A percentile compares a stretch with the other conserved stretches of the same genome.
Conservation (phyloP, 2,888 invertebrate species). For the Agrochola litura region DNA sequence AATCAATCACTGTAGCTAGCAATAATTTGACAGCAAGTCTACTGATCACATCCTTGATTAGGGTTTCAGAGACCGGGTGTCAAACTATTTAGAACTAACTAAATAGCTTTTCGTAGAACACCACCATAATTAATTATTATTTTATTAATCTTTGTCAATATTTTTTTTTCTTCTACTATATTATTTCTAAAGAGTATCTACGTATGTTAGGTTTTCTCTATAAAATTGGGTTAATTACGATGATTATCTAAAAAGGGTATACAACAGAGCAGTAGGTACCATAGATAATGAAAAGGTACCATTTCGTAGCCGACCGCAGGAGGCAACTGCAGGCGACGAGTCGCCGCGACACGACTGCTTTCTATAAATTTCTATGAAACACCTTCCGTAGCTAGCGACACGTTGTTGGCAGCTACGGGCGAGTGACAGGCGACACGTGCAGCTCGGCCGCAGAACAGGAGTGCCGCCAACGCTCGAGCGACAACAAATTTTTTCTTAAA, state of each 20-base stretch:
- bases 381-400: too few relatives aligned
- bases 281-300: too few relatives aligned
- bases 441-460: too few relatives aligned
- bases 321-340: too few relatives aligned
- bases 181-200: neutral
- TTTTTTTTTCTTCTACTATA: neutral
- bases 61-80: neutral
- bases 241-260: neutral
- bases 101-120: neutral
- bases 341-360: too few relatives aligned
- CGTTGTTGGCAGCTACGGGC: too few relatives aligned
- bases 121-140: neutral
- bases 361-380: too few relatives aligned
- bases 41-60: conserved; percentile 15
- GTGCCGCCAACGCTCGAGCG: too few relatives aligned
- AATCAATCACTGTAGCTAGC: conserved; percentile 25
- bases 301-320: too few relatives aligned
- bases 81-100: too few relatives aligned
- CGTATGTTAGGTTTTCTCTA: neutral
- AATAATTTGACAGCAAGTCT: conserved; percentile 20
- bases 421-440: too few relatives aligned
- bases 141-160: neutral
- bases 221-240: neutral
- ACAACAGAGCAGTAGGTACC: neutral
- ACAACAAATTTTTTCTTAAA: too few relatives aligned